Evolutionary conservation across 2,113 vertebrate species (phyloP).

Genomic region (Mesembrinibis cayennensis): DNA sequence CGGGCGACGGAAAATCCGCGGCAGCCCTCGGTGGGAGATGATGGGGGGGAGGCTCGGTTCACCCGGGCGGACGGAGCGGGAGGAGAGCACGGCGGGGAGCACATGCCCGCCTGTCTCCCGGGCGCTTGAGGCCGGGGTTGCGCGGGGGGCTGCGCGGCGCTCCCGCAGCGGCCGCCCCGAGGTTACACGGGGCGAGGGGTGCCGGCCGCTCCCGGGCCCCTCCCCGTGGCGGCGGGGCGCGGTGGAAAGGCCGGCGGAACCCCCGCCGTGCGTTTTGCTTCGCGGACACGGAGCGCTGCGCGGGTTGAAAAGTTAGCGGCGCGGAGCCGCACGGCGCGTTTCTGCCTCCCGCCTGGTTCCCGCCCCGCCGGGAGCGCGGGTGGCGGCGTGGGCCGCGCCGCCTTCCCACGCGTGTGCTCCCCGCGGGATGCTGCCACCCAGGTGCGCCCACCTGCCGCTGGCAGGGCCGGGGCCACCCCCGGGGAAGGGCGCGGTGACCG

Average conservation of each 20-base stretch:
- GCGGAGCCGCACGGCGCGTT: not conserved
- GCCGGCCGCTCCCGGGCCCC: not conserved
- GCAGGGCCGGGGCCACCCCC: not conserved
- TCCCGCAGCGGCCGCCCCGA: not conserved
- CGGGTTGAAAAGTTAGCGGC: not conserved
- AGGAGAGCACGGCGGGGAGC: not conserved
- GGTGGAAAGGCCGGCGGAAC: not conserved
- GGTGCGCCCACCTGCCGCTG: not conserved
- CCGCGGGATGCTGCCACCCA: not conserved
- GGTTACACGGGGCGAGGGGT: not conserved
- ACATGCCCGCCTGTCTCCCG: not conserved
- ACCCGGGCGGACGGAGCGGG: not conserved
- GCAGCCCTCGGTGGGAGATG: not conserved
- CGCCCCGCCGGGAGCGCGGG: not conserved
- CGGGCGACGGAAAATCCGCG: not conserved
- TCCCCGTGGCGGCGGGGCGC: not conserved
- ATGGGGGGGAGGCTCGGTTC: not conserved
- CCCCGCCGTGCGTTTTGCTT: not conserved
- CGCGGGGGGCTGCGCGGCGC: not conserved
- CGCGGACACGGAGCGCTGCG: not conserved
- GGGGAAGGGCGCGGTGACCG: not conserved
- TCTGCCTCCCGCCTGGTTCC: not conserved
- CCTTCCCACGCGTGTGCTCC: not conserved
- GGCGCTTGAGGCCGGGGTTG: not conserved
- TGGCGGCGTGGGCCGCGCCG: not conserved